These are phyloP conservation scores for Samia ricini DNA, from an alignment of 1,140 invertebrate species.

Conservation along the genomic window DNA sequence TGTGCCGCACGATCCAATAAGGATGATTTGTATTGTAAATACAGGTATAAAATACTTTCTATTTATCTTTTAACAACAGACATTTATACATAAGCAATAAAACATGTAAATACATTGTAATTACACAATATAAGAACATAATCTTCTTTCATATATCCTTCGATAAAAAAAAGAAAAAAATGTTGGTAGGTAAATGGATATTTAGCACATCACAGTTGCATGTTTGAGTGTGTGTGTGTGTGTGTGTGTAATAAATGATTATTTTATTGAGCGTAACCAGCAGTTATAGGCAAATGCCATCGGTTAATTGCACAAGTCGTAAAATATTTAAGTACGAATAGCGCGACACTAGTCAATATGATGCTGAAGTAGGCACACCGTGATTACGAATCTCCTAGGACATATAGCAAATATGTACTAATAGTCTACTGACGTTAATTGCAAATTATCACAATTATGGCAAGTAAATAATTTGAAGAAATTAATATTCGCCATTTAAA, in stretches of 20 bases:
- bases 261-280: constrained; percentile 33
- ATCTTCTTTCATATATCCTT: background rate
- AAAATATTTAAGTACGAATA: constrained; percentile 27
- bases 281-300: constrained; percentile 26
- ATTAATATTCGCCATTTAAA: no score
- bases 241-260: constrained; percentile 22
- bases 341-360: constrained; percentile 13
- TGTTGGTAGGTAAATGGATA: no score
- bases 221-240: no score
- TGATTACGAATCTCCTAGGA: background rate
- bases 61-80: background rate
- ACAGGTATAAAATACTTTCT: no score
- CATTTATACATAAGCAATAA: background rate
- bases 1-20: no score
- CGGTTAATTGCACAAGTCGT: constrained; percentile 25
- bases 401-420: no score
- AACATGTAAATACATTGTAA: background rate
- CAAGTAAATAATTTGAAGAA: no score
- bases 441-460: no score
- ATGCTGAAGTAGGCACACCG: background rate
- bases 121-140: constrained; percentile 6
- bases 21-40: no score
- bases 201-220: constrained; percentile 13
- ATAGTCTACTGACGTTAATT: no score
- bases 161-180: background rate